These are phyloP conservation scores for Pedetes capensis DNA, from an alignment of 2,113 vertebrate species.

Conservation along the genomic window DNA sequence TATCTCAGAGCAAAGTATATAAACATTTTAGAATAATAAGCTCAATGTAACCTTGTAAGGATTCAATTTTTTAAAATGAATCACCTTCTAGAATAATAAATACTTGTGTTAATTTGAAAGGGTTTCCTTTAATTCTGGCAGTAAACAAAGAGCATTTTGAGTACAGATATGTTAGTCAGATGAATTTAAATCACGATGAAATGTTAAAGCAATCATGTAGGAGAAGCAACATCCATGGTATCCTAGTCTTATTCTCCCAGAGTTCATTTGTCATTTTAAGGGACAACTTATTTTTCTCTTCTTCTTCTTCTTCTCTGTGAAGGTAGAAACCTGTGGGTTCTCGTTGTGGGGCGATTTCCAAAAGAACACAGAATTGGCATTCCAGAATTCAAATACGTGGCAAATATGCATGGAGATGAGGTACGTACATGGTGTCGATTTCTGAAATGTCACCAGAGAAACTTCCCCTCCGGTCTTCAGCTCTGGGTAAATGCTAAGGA, in stretches of 20 bases:
- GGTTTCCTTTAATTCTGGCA: background rate
- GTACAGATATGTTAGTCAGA: background rate
- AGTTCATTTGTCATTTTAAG: slow-evolving; percentile 57
- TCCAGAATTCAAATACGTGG: slow-evolving; percentile 96
- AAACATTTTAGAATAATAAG: slow-evolving; percentile 29
- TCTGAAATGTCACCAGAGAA: slow-evolving; percentile 68
- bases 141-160: background rate
- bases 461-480: background rate
- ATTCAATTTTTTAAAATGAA: background rate
- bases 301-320: slow-evolving; percentile 79
- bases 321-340: slow-evolving; percentile 94
- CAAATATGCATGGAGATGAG: slow-evolving; percentile 97
- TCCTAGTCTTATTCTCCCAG: background rate
- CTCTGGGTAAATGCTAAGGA: background rate
- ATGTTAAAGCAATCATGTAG: background rate
- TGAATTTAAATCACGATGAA: background rate
- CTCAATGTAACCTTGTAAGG: background rate
- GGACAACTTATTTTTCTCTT: slow-evolving; percentile 76
- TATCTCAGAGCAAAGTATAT: background rate
- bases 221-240: background rate
- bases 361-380: slow-evolving; percentile 88
- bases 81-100: slow-evolving; percentile 9
- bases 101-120: slow-evolving; percentile 14
- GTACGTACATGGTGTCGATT: slow-evolving; percentile 80
- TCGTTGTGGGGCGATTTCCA: slow-evolving; percentile 89